Conservation (phyloP, 2,888 invertebrate species). For the Branchellion lobata region DNA sequence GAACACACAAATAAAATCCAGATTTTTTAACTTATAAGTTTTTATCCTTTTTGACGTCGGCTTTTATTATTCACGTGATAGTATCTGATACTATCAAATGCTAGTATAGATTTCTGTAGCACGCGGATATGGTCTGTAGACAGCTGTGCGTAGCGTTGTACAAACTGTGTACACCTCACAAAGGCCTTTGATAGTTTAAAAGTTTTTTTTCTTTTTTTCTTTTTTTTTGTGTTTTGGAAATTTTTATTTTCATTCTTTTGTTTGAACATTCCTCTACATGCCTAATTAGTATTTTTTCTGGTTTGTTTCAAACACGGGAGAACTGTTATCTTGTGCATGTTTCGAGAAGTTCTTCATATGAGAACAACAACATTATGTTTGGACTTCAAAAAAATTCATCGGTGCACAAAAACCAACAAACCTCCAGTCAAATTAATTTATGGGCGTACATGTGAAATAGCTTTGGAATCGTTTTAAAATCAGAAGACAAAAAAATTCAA, state of each 20-base stretch:
- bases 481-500: neutral
- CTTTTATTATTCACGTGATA: constrained; percentile 10
- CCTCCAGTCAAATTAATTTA: too few relatives aligned
- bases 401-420: too few relatives aligned
- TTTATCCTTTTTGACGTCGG: neutral
- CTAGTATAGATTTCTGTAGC: constrained; percentile 5
- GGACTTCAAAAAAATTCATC: too few relatives aligned
- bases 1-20: too few relatives aligned
- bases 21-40: neutral
- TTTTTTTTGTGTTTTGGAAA: neutral
- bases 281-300: too few relatives aligned
- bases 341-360: too few relatives aligned
- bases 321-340: too few relatives aligned
- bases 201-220: neutral
- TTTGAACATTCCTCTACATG: too few relatives aligned
- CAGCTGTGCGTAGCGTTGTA: neutral
- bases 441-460: too few relatives aligned
- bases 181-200: neutral
- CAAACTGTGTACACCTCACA: neutral
- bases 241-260: neutral
- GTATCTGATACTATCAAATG: constrained; percentile 5
- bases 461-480: too few relatives aligned
- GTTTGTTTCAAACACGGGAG: too few relatives aligned
- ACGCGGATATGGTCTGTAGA: constrained; percentile 7
- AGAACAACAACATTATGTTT: too few relatives aligned